Evolutionary conservation across 2,113 vertebrate species (phyloP), one percentile per base, ranked within the genome.

Genomic region (Corythornis cristatus): DNA sequence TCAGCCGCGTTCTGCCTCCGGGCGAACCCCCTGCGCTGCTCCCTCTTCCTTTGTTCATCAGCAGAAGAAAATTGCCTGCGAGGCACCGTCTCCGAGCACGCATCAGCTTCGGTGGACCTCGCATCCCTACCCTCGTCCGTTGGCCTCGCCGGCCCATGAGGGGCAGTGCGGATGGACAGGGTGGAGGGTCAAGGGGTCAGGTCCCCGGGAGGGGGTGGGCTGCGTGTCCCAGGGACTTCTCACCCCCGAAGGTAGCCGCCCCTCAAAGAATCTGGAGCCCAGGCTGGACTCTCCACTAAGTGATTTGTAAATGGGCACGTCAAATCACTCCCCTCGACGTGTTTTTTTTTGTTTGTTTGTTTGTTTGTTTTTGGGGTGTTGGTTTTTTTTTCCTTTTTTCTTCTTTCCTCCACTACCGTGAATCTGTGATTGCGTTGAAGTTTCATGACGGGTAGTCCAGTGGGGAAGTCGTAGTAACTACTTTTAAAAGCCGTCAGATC

Each of bases 401-500:
- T 48, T 48, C 10, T 48, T 48, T 48, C 21, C 26, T 51, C 62
- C 40, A 4, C 67, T 57, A 15, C 60, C 5, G 29, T 54, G 35
- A 72, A 61, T 65, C 53, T 9, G 35, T 37, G 45, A 12, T 79
- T 53, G 57, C 7, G 4, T 35, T 26, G 81, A 67, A 57, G 25
- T 84, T 93, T 79, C 86, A 0, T 37, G 86, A 65, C 42, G 25
- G 72, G 20, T 26, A 42, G 23, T 77, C 86, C 73, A 9, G 15
- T 62, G 84, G 87, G 89, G 35, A 81, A 89, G 86, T 18, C 31
- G 23, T 20, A 11, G 79, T 12, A 66, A 73, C 46, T 35, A 13
- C 56, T 86, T 90, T 93, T 61, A 88, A 86, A 93, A 89, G 81
- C 51, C 15, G 35, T 43, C 81, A 88, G 84, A 90, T 84, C 80